Conservation (phyloP, 2,888 invertebrate species). For the Strigamia transsilvanica region DNA sequence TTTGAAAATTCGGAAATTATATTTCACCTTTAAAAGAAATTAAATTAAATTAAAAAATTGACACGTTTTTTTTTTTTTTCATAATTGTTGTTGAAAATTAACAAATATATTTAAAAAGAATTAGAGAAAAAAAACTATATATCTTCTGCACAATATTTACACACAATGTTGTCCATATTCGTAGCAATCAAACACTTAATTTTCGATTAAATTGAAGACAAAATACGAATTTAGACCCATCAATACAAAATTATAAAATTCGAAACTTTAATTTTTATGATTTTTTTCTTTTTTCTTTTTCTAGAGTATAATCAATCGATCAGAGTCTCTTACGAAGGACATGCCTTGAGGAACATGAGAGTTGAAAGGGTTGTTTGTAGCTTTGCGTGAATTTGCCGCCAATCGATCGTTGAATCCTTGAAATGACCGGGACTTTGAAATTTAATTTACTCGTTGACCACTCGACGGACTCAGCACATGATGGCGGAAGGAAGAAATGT, state of each 20-base stretch:
- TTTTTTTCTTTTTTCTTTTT: not conserved
- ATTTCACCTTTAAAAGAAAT: not conserved
- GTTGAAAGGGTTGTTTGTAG: conserved; percentile 12
- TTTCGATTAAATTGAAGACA: conserved; percentile 8
- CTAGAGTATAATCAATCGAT: not conserved
- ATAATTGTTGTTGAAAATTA: not conserved
- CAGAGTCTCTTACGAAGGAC: not conserved
- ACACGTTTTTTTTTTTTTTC: not conserved
- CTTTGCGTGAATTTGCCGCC: conserved; percentile 7
- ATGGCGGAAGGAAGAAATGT: conserved; percentile 31
- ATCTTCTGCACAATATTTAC: conserved; percentile 33
- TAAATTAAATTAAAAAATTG: not conserved
- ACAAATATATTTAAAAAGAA: conserved; percentile 4
- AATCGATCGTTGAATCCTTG: conserved; percentile 2
- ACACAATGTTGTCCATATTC: conserved; percentile 21
- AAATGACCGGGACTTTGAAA: not conserved
- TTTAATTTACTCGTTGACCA: conserved; percentile 24
- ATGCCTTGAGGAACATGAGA: conserved; percentile 38
- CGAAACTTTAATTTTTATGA: not conserved
- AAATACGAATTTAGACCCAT: conserved; percentile 9
- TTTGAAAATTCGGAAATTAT: conserved; percentile 17
- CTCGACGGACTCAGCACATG: conserved; percentile 12
- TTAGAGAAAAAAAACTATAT: conserved; percentile 13
- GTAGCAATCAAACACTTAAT: not conserved
- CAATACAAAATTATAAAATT: conserved; percentile 2